Base-by-base conservation (phyloP, 2,797 vertebrate genomes). In the Podargus strigoides region DNA sequence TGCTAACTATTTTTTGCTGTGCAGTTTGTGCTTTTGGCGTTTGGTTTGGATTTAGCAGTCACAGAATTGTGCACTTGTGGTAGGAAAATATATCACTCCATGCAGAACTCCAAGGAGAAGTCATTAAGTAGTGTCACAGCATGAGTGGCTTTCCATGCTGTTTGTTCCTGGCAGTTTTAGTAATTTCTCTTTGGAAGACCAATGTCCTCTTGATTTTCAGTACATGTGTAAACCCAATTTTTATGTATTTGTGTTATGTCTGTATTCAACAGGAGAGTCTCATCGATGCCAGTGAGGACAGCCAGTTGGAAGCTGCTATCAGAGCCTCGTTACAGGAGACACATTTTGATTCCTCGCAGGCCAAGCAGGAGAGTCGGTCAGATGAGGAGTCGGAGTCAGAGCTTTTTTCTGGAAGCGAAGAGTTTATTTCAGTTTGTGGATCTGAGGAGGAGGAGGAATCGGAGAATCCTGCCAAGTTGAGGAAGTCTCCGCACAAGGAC, bases 231-330 rank as follows among this genome's bases (percentile, higher is more conserved):
- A 50, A 49, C 28, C 37, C n/a, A 4, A 8, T 11, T n/a, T 75
- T 90, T 82, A 69, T 26, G 34, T 58, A 17, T 69, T 67, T 97
- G 55, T 93, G 93, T 95, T 96, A 81, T 85, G 96, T 58, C 89
- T 97, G 62, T 55, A 6, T 86, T 91, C 90, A 52, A 46, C 97
- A 99, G 99, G 99, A 99, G 97, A 99, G 99, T 89, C 98, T 99
- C 89, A 99, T 99, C 80, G 99, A 99, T 83, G 99, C 99, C 95
- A 99, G 99, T 76, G 99, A 99, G 98, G 99, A 99, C 97, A 99
- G 99, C 97, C 99, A 99, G 97, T 96, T 99, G 96, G 99, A 99
- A 98, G 99, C 99, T 63, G 99, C 99, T 19, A 99, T 99, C 96
- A 98, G 98, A 95, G 99, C 99, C 86, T 99, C 99, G 1, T 97